These are phyloP conservation scores for Enteromius trimaculatus DNA, from an alignment of 2,797 vertebrate species.

Conservation along the genomic window DNA sequence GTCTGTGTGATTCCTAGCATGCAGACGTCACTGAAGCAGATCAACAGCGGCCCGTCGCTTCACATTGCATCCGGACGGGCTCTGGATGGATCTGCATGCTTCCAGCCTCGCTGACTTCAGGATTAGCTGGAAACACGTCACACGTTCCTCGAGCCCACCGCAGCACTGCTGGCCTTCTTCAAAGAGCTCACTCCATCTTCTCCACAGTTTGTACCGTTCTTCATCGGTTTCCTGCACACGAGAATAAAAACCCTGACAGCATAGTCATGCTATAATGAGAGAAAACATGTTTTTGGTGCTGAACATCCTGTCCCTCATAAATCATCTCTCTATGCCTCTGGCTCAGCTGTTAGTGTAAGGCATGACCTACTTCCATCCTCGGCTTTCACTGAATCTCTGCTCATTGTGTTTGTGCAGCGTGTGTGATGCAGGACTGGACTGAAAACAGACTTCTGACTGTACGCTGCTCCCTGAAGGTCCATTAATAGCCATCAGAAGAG, in stretches of 20 bases:
- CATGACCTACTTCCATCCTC: constrained; percentile 71
- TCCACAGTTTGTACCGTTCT: constrained; percentile 88
- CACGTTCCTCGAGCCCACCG: constrained; percentile 82
- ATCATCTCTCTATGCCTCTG: neutral
- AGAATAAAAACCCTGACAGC: constrained; percentile 5
- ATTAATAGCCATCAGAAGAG: constrained; percentile 51
- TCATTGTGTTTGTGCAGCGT: constrained; percentile 80
- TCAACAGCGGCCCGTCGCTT: neutral
- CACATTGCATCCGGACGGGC: constrained; percentile 6
- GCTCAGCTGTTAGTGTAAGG: constrained; percentile 35
- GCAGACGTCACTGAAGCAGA: neutral
- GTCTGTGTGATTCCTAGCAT: neutral
- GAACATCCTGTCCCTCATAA: neutral
- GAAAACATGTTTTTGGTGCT: neutral
- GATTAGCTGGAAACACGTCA: constrained; percentile 23
- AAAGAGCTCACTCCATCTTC: constrained; percentile 96
- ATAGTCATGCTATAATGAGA: no score
- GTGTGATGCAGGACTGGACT: constrained; percentile 75
- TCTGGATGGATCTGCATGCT: constrained; percentile 60
- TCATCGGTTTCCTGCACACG: constrained; percentile 90
- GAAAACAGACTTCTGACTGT: constrained; percentile 75
- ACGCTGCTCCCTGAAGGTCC: constrained; percentile 72
- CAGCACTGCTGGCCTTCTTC: constrained; percentile 80
- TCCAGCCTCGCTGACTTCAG: neutral
- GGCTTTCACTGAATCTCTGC: constrained; percentile 66